Percentiles rank a stretch among this genome's conserved stretches.
Evolutionary conservation across 2,113 vertebrate species (phyloP).

Genomic region (Mustelus asterias): DNA sequence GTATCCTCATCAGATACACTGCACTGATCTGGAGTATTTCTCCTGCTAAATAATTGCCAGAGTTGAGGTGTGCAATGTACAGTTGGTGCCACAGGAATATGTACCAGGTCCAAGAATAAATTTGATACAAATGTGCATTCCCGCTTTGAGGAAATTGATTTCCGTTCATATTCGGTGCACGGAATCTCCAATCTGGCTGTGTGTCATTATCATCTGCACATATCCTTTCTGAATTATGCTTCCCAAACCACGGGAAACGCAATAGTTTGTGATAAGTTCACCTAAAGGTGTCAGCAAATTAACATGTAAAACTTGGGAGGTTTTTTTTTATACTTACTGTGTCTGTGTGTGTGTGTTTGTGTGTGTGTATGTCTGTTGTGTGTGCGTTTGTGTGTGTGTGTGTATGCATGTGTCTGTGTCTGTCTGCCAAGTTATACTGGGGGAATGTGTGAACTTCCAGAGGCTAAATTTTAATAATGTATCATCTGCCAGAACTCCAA

Average conservation of each 20-base stretch:
- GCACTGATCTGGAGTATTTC: constrained; percentile 2
- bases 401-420: neutral
- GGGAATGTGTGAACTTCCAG: neutral
- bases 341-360: neutral
- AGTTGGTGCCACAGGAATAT: neutral
- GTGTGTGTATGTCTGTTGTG: neutral
- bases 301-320: neutral
- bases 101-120: constrained; percentile 31
- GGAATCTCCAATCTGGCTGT: neutral
- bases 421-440: neutral
- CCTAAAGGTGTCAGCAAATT: neutral
- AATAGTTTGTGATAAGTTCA: neutral
- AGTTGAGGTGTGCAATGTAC: neutral
- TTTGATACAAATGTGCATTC: constrained; percentile 2
- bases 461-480: neutral
- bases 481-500: neutral
- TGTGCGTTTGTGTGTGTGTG: neutral
- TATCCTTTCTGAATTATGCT: neutral
- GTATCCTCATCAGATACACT: constrained; percentile 5
- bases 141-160: constrained; percentile 5
- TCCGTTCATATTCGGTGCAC: neutral
- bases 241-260: neutral
- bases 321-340: neutral
- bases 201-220: neutral
- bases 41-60: constrained; percentile 15